Base-by-base conservation (phyloP, 2,113 vertebrate genomes). In the Phrynocephalus versicolor region DNA sequence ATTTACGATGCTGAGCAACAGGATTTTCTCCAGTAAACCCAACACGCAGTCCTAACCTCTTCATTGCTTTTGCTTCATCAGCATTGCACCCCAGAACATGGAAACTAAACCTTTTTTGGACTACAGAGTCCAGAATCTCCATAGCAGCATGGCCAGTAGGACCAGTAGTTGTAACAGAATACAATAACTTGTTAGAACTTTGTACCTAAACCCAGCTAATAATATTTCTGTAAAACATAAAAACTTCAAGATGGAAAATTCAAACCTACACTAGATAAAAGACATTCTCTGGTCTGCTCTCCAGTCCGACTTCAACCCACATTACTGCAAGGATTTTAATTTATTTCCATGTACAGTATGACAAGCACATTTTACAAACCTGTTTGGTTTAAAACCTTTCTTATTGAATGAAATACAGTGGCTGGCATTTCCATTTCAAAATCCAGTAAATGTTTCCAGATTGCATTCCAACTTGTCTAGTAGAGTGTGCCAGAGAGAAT, bases 371-470 rank as follows among this genome's bases (percentile, higher is more conserved):
- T 85, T 91, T 90, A 86, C n/a, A 89, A 80, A 79, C 76, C 58
- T 92, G 85, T 82, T 90, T 72, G 81, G 62, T 85, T 90, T 83
- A 79, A 93, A 92, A 82, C 92, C 85, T 84, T 9, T 60, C 72
- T 35, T 1, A 90, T 90, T 90, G 89, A 91, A 89, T 87, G 84
- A 90, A 95, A 92, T 89, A 86, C 89, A 91, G 88, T 91, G 93
- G 87, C 86, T 95, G 92, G 92, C 71, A 2, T 84, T 90, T 88
- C 45, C 78, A 88, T 88, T 93, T 85, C 89, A 93, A 92, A 92
- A 90, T 74, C 83, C 88, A 93, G 93, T 93, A 92, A 95, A 92
- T 71, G 82, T 94, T 96, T 96, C 94, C 95, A 94, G 94, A 90
- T 89, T 93, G 84, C 85, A 91, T 93, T 95, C 93, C 94, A 94